phyloP scores from a whole-genome alignment of 1,140 invertebrate genomes.

The Ridgeia piscesae region DNA sequence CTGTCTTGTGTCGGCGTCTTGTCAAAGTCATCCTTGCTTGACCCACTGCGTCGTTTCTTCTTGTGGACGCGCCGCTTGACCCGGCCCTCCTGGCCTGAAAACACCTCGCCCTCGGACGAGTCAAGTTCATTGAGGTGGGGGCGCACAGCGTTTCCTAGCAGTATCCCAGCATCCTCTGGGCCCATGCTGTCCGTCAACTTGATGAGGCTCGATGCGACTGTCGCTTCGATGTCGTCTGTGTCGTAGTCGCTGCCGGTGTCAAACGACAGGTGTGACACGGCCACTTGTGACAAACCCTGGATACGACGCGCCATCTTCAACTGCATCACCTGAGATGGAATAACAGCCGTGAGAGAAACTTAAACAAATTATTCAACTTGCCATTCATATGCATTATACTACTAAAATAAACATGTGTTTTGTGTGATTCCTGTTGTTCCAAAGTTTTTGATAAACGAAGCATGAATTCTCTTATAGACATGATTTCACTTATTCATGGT shows the following conservation, averaged over 20 bases:
- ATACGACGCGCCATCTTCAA: conserved; percentile 39
- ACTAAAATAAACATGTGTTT: too few relatives aligned
- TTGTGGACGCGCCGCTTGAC: not conserved
- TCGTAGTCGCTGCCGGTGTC: conserved; percentile 22
- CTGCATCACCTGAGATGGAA: conserved; percentile 45
- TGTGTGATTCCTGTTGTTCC: too few relatives aligned
- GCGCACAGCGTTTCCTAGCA: not conserved
- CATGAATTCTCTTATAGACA: too few relatives aligned
- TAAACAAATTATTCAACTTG: too few relatives aligned
- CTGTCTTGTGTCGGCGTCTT: conserved; percentile 26
- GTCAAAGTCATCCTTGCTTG: conserved; percentile 15
- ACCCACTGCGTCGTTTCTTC: not conserved
- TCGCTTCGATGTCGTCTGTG: conserved; percentile 23
- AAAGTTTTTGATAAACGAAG: too few relatives aligned
- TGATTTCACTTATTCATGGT: too few relatives aligned
- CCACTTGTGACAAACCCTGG: conserved; percentile 11
- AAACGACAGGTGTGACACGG: conserved; percentile 2
- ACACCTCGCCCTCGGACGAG: not conserved
- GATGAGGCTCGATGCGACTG: not conserved
- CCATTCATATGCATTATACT: too few relatives aligned
- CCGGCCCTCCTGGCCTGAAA: not conserved
- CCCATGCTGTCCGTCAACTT: conserved; percentile 22
- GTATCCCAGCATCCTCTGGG: not conserved
- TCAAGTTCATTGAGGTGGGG: not conserved
- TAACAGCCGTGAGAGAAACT: not conserved